Conservation (phyloP, 2,113 vertebrate genomes). For the Cyprinodon brontotheroides region DNA sequence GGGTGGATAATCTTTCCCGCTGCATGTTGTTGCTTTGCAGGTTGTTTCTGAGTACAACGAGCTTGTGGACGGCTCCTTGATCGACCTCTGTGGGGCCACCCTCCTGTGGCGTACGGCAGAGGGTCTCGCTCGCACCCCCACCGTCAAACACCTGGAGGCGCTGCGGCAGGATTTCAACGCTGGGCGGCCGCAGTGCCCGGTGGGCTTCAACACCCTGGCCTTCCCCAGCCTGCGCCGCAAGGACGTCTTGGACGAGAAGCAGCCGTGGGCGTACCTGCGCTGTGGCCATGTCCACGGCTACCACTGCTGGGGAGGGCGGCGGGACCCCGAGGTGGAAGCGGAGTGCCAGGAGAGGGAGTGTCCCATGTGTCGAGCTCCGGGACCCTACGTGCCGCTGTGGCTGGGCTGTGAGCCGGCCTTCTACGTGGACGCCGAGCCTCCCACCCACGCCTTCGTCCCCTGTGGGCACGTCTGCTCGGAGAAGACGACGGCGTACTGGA, state of each 20-base stretch:
- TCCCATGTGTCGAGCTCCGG: conserved; percentile 91
- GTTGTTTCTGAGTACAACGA: conserved; percentile 91
- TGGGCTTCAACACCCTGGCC: conserved; percentile 92
- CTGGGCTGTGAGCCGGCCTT: conserved; percentile 91
- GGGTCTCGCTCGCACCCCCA: conserved; percentile 88
- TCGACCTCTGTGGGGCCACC: conserved; percentile 93
- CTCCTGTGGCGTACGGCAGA: conserved; percentile 93
- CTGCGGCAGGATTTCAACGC: conserved; percentile 94
- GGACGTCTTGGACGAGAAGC: conserved; percentile 88
- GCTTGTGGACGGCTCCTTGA: conserved; percentile 91
- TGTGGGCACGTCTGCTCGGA: conserved; percentile 96
- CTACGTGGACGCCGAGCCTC: conserved; percentile 91
- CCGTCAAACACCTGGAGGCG: conserved; percentile 90
- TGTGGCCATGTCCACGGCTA: conserved; percentile 96
- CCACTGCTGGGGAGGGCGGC: conserved; percentile 88
- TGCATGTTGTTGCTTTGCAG: conserved; percentile 64
- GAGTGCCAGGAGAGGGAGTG: conserved; percentile 90
- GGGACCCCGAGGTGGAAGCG: conserved; percentile 28
- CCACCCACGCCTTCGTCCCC: conserved; percentile 90
- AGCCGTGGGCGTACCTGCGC: conserved; percentile 93
- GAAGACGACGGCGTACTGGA: conserved; percentile 92
- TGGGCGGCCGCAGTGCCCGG: conserved; percentile 92
- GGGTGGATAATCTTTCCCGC: too few relatives aligned
- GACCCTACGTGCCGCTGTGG: conserved; percentile 93
- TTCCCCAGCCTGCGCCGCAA: conserved; percentile 93